Evolutionary conservation across 2,888 invertebrate genomes (phyloP), one percentile per base, ranked within the genome.

Genomic region (Hylaea fasciaria): DNA sequence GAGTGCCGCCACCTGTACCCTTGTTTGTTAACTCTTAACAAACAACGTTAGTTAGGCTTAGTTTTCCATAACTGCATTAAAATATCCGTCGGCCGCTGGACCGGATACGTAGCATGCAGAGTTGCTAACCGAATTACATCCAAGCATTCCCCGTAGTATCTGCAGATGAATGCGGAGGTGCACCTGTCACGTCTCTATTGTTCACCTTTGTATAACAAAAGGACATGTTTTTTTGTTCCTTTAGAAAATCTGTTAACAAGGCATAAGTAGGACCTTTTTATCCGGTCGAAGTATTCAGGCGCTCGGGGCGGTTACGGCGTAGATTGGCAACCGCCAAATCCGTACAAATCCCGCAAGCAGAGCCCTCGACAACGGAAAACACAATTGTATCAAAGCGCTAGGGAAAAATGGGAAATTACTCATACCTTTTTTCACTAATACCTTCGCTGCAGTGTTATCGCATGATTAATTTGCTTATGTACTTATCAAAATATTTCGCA

Each of bases 271-370:
- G 74, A 74, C 76, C 78, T 82, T 87, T 88, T 86, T 83, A 85
- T 83, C 78, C 82, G 78, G 81, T 77, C 78, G 78, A 82, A 84
- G 83, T 81, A 86, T 84, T 83, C 78, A 76, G 80, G 79, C 72
- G 83, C 87, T 83, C 72, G 76, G 71, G 82, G 84, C 81, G 81
- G 78, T 82, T 81, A 79, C 76, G 78, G 71, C 69, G 74, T 73
- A 87, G 85, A 89, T 89, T 88, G 87, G 86, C 80, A 83, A 81
- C 81, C 76, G 75, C 78, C 77, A 89, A 89, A 90, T 89, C 89
- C 87, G 73, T 69, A 82, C 82, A 89, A 90, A 90, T 89, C 88
- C 86, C 69, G 74, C 71, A 76, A 77, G 77, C 73, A 70, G 77
- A 80, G 76, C 80, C 74, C 73, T 71, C 71, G 65, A 66, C 72